These are phyloP conservation scores for Phaenicophaeus curvirostris DNA, from an alignment of 2,797 vertebrate genomes.

Conservation along the genomic window DNA sequence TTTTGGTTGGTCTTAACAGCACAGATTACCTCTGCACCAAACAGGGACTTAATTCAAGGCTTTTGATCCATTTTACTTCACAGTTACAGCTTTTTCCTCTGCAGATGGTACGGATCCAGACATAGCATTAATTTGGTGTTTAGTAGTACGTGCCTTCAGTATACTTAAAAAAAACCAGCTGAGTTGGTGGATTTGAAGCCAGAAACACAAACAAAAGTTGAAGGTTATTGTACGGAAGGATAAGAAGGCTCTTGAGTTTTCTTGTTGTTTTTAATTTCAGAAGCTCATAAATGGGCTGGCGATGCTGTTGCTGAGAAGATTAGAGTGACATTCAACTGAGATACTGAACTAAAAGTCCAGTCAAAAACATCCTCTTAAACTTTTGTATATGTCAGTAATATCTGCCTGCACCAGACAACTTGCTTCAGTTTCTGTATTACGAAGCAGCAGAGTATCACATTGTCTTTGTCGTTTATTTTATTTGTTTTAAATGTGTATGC, in stretches of 20 bases:
- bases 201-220: slow-evolving; percentile 21
- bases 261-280: neutral
- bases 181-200: slow-evolving; percentile 2
- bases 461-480: neutral
- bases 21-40: slow-evolving; percentile 35
- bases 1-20: neutral
- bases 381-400: neutral
- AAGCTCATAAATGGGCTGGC: neutral
- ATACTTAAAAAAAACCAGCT: neutral
- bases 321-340: neutral
- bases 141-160: neutral
- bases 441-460: neutral
- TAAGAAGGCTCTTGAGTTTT: neutral
- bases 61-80: slow-evolving; percentile 13
- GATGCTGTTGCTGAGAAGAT: neutral
- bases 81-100: neutral
- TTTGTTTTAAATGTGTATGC: neutral
- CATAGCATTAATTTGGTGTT: slow-evolving; percentile 16
- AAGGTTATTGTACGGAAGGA: slow-evolving; percentile 30
- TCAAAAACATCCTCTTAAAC: neutral
- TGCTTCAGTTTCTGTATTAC: neutral
- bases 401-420: neutral
- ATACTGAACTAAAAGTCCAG: neutral
- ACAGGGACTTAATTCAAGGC: slow-evolving; percentile 40
- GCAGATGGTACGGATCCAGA: slow-evolving; percentile 21